These are phyloP conservation scores for Elephas maximus DNA, from an alignment of 2,113 vertebrate species.

Conservation along the genomic window DNA sequence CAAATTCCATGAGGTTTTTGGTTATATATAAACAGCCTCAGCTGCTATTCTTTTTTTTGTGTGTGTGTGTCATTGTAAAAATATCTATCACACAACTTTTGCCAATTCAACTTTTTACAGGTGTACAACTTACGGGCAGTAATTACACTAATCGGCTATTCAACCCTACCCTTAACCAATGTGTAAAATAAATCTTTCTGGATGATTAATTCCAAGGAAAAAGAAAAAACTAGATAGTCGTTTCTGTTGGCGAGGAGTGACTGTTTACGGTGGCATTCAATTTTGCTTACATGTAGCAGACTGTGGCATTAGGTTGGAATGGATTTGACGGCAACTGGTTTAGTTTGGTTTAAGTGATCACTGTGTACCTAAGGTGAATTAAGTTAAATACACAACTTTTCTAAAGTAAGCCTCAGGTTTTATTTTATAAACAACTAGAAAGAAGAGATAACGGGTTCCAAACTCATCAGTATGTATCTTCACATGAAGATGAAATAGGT, in stretches of 20 bases:
- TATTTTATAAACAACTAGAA: neutral
- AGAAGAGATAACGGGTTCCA: neutral
- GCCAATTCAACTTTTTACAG: neutral
- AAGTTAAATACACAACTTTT: slow-evolving; percentile 13
- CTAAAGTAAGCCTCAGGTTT: slow-evolving; percentile 24
- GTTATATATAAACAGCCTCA: no score
- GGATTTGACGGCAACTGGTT: no score
- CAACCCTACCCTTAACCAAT: neutral
- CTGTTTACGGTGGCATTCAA: neutral
- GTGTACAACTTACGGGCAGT: neutral
- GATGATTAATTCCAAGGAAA: slow-evolving; percentile 48
- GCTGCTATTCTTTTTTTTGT: no score
- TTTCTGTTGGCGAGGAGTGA: neutral
- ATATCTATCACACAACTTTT: neutral
- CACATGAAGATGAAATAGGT: slow-evolving; percentile 2
- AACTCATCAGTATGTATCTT: neutral
- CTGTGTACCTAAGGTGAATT: neutral
- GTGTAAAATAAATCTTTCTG: slow-evolving; percentile 41
- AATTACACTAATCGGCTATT: neutral
- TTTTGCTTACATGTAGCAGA: neutral
- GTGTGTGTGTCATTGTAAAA: no score
- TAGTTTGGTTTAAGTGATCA: neutral
- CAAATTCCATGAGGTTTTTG: no score
- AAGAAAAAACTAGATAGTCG: neutral
- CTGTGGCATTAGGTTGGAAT: neutral